Percentiles rank a stretch among this genome's conserved stretches.
Conservation (phyloP, 2,888 invertebrate genomes). For the Plebejus melissa region DNA sequence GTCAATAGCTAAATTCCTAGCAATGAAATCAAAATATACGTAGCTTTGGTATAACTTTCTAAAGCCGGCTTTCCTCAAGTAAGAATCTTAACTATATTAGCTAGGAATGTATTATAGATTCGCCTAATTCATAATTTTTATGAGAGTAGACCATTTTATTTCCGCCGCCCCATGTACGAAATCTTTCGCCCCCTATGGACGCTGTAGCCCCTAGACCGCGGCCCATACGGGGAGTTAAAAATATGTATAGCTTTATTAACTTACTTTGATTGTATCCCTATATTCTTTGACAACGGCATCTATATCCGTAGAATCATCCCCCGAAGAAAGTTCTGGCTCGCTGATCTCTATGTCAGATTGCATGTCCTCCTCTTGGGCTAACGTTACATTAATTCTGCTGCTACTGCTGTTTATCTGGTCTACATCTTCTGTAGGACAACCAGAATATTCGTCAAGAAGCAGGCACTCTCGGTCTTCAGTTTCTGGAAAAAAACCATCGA, state of each 20-base stretch:
- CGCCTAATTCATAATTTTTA: no score
- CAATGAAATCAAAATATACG: no score
- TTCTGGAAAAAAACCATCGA: conserved; percentile 45
- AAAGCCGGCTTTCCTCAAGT: no score
- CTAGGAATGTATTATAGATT: no score
- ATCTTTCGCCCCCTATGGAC: no score
- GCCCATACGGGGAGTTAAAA: no score
- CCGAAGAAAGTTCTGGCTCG: conserved; percentile 76
- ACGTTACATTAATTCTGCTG: conserved; percentile 49
- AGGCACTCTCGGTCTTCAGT: conserved; percentile 80
- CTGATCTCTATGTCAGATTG: conserved; percentile 71
- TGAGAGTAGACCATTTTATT: no score
- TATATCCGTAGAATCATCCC: conserved; percentile 86
- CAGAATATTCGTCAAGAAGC: conserved; percentile 77
- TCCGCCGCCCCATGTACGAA: no score
- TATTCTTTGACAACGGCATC: conserved; percentile 89
- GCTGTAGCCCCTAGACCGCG: no score
- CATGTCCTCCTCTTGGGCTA: conserved; percentile 56
- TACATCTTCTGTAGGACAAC: conserved; percentile 59
- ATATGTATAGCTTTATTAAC: neutral
- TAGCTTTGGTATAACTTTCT: no score
- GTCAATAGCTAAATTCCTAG: no score
- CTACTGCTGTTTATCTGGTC: conserved; percentile 57
- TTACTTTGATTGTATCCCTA: conserved; percentile 83
- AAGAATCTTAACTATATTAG: no score